Percentiles rank a stretch among this genome's conserved stretches.
phyloP scores from a whole-genome alignment of 2,113 vertebrate genomes.

The Seriola rivoliana region DNA sequence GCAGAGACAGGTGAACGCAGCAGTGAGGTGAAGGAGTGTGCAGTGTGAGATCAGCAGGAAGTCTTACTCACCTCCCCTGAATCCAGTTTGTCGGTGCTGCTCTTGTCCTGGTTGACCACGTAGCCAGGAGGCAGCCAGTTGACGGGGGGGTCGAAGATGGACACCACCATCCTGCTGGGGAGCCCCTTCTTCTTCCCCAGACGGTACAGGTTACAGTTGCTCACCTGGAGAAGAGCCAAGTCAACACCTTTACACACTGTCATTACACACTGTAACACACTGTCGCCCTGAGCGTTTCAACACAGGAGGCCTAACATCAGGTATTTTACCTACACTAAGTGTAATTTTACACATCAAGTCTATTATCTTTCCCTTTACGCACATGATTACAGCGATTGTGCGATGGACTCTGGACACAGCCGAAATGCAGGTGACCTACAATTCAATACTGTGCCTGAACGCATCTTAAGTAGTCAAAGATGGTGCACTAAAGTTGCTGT shows the following conservation, averaged over 20 bases:
- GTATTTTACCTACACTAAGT: no score
- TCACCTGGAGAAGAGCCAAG: constrained; percentile 85
- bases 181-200: constrained; percentile 98
- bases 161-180: constrained; percentile 99
- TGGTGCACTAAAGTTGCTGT: no score
- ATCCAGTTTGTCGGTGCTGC: constrained; percentile 91
- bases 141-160: constrained; percentile 98
- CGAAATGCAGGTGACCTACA: no score
- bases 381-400: no score
- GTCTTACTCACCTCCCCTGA: constrained; percentile 90
- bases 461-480: no score
- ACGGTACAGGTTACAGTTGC: constrained; percentile 99
- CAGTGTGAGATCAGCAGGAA: constrained; percentile 15
- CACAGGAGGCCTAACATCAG: no score
- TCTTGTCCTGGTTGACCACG: constrained; percentile 96
- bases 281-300: no score
- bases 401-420: no score
- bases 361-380: no score
- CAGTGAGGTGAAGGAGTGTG: no score
- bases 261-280: not conserved
- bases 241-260: not conserved
- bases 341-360: no score
- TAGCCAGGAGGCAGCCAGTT: constrained; percentile 99
- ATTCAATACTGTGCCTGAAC: no score
- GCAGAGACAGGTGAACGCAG: not conserved